These are phyloP conservation scores for Oxyruncus cristatus DNA, from an alignment of 2,113 vertebrate species.

Conservation along the genomic window DNA sequence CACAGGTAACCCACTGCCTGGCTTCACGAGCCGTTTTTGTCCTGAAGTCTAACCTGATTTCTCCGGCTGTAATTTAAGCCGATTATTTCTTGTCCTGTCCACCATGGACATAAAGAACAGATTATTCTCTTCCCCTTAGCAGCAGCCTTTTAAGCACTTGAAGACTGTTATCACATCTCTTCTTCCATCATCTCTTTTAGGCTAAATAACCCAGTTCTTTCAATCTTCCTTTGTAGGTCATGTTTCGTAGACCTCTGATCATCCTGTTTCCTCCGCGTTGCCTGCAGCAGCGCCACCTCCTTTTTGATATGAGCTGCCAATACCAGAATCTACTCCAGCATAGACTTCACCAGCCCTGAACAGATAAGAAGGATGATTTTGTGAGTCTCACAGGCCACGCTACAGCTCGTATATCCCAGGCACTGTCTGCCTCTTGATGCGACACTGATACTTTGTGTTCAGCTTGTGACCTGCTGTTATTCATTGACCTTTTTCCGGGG, in stretches of 20 bases:
- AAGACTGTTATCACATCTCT: slow-evolving; percentile 63
- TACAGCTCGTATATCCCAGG: not conserved
- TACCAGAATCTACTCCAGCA: not conserved
- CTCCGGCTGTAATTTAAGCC: slow-evolving; percentile 58
- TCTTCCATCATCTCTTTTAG: slow-evolving; percentile 67
- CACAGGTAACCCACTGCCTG: not conserved
- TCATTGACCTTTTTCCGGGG: not conserved
- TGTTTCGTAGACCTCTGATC: slow-evolving; percentile 61
- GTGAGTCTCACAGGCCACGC: not conserved
- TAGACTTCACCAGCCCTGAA: not conserved
- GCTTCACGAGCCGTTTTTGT: not conserved
- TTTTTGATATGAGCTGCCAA: not conserved
- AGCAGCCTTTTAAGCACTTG: slow-evolving; percentile 60
- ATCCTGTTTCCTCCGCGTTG: not conserved
- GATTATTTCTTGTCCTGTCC: slow-evolving; percentile 64
- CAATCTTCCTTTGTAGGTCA: slow-evolving; percentile 68
- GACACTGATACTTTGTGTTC: not conserved
- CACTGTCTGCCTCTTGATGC: not conserved
- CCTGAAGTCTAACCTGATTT: slow-evolving; percentile 52
- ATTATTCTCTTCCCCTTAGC: slow-evolving; percentile 59
- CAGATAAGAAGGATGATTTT: not conserved
- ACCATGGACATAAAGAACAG: slow-evolving; percentile 51
- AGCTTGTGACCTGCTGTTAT: not conserved
- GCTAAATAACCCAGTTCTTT: slow-evolving; percentile 68
- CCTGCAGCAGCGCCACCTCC: not conserved